phyloP scores from a whole-genome alignment of 2,888 invertebrate species.

The Eledona agricola region DNA sequence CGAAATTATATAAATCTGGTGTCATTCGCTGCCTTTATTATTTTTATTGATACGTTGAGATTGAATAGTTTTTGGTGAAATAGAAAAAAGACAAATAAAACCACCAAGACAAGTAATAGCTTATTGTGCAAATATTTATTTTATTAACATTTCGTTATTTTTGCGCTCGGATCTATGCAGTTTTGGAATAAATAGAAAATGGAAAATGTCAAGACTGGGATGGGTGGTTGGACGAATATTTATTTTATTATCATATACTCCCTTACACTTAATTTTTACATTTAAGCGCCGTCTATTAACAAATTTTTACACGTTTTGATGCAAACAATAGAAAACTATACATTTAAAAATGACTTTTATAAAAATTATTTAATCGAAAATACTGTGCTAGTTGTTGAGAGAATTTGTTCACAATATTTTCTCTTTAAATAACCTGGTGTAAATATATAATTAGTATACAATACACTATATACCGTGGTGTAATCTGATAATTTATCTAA shows the following conservation, averaged over 20 bases:
- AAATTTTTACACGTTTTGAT: slow-evolving; percentile 59
- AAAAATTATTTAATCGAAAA: slow-evolving; percentile 38
- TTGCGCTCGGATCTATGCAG: no score
- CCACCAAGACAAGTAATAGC: no score
- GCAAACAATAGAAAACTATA: slow-evolving; percentile 62
- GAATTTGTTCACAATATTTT: slow-evolving; percentile 21
- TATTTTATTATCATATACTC: slow-evolving; percentile 54
- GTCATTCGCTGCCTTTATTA: no score
- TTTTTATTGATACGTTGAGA: no score
- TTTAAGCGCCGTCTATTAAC: slow-evolving; percentile 63
- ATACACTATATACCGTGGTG: slow-evolving; percentile 33
- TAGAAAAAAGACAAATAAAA: no score
- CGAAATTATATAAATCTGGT: no score
- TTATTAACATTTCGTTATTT: no score
- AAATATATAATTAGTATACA: slow-evolving; percentile 27
- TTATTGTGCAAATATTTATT: no score
- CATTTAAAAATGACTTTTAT: slow-evolving; percentile 52
- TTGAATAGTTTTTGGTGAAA: no score
- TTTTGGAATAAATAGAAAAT: no score
- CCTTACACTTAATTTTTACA: slow-evolving; percentile 61
- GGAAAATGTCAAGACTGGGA: no score
- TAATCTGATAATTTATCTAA: slow-evolving; percentile 41
- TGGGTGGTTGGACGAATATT: slow-evolving; percentile 58
- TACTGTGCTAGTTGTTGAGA: slow-evolving; percentile 5
- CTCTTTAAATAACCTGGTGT: slow-evolving; percentile 25